Evolutionary conservation across 2,797 vertebrate genomes (phyloP), one percentile per base, ranked within the genome.

Genomic region (Tragelaphus oryx): DNA sequence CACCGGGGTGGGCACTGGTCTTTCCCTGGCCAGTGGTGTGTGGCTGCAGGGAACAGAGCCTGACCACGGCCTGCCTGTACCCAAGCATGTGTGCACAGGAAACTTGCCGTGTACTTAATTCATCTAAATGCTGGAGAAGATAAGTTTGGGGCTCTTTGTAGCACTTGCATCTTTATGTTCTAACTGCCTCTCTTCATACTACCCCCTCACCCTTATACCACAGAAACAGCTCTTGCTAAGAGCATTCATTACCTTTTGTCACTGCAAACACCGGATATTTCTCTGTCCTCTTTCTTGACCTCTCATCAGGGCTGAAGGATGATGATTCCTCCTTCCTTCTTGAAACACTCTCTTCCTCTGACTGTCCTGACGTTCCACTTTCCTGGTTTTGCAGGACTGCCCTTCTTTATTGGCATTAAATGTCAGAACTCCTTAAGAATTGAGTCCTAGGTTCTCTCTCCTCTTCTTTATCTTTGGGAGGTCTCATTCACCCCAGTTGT

Each of bases 1-100:
- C 22, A 33, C 20, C 0, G 12, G 46, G 50, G 37, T 16, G 22
- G 30, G 20, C 1, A 1, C 4, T 0, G 4, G 6, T n/a, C 24
- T 85, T n/a, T 54, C 33, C 28, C 6, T 6, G 26, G 44, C 14
- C 41, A 2, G 11, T 37, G 28, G 22, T 7, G 10, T 30, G 10
- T 37, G 18, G 46, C 52, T 1, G 28, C 5, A 0, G 6, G 37
- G 13, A 11, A 3, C 28, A 12, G 76, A 79, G 41, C 8, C 30
- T n/a, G 22, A 16, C 8, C 13, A 17, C n/a, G 6, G 16, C 24
- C 30, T 6, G 3, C n/a, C 4, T n/a, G 17, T 50, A 54, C 24
- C 1, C 2, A 24, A 9, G 44, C 0, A 0, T 9, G 7, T 52
- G 37, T n/a, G 55, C 4, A 33, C 18, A 26, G 55, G 30, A 16